phyloP scores from a whole-genome alignment of 2,113 vertebrate genomes.

The Amphiprion percula region DNA sequence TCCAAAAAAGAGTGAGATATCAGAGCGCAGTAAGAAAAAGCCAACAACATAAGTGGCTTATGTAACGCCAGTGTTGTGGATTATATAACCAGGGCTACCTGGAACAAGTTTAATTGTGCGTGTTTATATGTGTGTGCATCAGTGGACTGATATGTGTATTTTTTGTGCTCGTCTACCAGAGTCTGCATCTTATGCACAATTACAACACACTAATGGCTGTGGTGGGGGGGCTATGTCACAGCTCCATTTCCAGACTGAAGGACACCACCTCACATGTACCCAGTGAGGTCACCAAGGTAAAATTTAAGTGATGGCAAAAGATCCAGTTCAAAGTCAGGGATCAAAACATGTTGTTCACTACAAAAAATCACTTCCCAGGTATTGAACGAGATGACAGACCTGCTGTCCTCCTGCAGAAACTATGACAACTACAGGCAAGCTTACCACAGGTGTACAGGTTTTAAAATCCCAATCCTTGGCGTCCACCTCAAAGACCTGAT shows the following conservation, averaged over 20 bases:
- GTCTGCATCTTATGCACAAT: constrained; percentile 94
- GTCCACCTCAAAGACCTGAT: constrained; percentile 97
- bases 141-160: constrained; percentile 41
- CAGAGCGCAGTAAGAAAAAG: constrained; percentile 60
- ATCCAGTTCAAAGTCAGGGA: background rate
- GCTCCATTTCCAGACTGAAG: constrained; percentile 96
- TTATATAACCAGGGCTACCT: constrained; percentile 76
- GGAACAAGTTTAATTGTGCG: constrained; percentile 67
- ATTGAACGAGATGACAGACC: constrained; percentile 96
- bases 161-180: constrained; percentile 78
- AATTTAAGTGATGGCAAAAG: background rate
- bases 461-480: constrained; percentile 96
- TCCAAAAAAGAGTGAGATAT: constrained; percentile 60
- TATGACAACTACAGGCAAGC: constrained; percentile 94
- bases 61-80: constrained; percentile 59
- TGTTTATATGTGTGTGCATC: constrained; percentile 41
- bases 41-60: constrained; percentile 73
- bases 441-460: constrained; percentile 89
- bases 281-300: constrained; percentile 94
- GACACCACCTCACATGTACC: constrained; percentile 94
- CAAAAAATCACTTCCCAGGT: constrained; percentile 80
- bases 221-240: constrained; percentile 95
- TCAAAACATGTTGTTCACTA: background rate
- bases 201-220: constrained; percentile 98
- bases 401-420: constrained; percentile 94